Evolutionary conservation across 2,888 invertebrate species (phyloP).

Genomic region (Troglohyphantes excavatus): DNA sequence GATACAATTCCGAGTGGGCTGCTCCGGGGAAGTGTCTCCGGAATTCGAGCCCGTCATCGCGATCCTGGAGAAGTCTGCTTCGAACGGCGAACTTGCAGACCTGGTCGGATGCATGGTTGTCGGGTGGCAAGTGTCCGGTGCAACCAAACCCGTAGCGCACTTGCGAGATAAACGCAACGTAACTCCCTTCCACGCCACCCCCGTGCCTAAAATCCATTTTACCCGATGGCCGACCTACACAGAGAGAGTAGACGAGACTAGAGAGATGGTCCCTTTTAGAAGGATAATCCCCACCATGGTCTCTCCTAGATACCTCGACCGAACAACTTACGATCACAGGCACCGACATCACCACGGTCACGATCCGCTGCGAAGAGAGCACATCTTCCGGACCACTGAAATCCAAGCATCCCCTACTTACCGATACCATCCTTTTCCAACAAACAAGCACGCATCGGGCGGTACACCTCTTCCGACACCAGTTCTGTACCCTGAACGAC

Average conservation of each 20-base stretch:
- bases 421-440: constrained; percentile 59
- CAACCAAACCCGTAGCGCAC: constrained; percentile 81
- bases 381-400: constrained; percentile 53
- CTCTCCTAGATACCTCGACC: constrained; percentile 81
- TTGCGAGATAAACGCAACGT: constrained; percentile 64
- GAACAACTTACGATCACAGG: constrained; percentile 50
- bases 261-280: constrained; percentile 81
- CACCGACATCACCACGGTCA: constrained; percentile 76
- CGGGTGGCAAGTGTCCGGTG: constrained; percentile 87
- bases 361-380: constrained; percentile 48
- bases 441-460: constrained; percentile 6
- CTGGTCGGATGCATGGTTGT: constrained; percentile 87
- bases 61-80: constrained; percentile 87
- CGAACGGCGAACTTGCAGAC: constrained; percentile 88
- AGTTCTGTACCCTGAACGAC: constrained; percentile 65
- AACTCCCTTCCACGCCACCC: constrained; percentile 79
- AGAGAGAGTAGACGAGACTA: constrained; percentile 77
- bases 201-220: constrained; percentile 81
- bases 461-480: constrained; percentile 74
- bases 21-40: constrained; percentile 88
- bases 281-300: constrained; percentile 82
- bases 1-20: constrained; percentile 86
- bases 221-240: constrained; percentile 81
- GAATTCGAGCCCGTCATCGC: constrained; percentile 87
- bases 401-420: constrained; percentile 66